phyloP scores from a whole-genome alignment of 2,888 invertebrate species.

The Rhagonycha lutea region DNA sequence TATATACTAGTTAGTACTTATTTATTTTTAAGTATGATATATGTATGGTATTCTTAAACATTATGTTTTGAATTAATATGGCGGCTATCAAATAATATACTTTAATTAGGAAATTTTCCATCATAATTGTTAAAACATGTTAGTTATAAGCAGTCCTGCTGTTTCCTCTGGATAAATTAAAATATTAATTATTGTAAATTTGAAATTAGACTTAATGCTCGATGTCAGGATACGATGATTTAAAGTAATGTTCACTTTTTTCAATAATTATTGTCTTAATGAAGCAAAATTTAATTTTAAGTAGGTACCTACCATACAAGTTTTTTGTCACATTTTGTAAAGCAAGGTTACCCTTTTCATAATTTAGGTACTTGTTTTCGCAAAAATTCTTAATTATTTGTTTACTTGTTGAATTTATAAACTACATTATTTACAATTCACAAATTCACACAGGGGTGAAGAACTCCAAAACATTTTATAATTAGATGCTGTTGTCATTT shows the following conservation, averaged over 20 bases:
- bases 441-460: not conserved
- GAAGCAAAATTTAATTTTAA: not conserved
- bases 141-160: not conserved
- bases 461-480: not conserved
- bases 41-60: no score
- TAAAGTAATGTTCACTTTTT: not conserved
- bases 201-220: not conserved
- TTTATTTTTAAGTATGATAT: not conserved
- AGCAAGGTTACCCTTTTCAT: not conserved
- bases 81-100: not conserved
- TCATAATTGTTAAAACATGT: not conserved
- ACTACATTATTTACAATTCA: not conserved
- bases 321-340: not conserved
- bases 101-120: not conserved
- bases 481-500: not conserved
- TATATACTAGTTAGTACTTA: no score
- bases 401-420: not conserved
- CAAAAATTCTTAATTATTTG: not conserved
- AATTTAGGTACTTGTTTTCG: not conserved
- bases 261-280: not conserved
- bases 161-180: not conserved
- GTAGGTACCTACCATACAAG: not conserved
- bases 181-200: not conserved
- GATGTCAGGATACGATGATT: not conserved
- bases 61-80: not conserved